phyloP scores from a whole-genome alignment of 2,113 vertebrate species.

The Sebastes schlegelii region DNA sequence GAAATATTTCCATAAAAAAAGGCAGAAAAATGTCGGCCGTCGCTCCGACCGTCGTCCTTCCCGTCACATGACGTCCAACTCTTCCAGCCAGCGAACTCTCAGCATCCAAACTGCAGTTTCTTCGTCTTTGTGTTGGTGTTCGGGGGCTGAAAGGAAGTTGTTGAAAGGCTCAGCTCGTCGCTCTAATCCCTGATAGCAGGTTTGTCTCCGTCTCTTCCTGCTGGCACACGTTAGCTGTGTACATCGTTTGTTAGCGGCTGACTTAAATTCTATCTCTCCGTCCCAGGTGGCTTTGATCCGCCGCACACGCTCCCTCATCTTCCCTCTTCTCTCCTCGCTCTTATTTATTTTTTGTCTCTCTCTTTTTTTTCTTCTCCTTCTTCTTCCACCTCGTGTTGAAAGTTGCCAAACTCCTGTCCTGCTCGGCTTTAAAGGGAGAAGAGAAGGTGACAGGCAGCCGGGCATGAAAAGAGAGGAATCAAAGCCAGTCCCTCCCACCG shows the following conservation, averaged over 20 bases:
- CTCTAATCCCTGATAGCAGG: slow-evolving; percentile 78
- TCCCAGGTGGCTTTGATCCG: slow-evolving; percentile 80
- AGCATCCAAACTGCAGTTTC: slow-evolving; percentile 11
- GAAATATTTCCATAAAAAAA: too few species aligned
- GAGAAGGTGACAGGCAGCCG: slow-evolving; percentile 61
- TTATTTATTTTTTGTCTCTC: slow-evolving; percentile 41
- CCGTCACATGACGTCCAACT: slow-evolving; percentile 18
- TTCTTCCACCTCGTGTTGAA: slow-evolving; percentile 45
- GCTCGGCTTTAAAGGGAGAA: slow-evolving; percentile 43
- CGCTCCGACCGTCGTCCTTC: slow-evolving; percentile 19
- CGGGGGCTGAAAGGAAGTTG: slow-evolving; percentile 58
- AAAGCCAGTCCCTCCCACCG: slow-evolving; percentile 46
- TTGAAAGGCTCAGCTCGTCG: slow-evolving; percentile 58
- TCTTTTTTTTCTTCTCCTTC: background rate
- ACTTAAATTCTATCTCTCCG: slow-evolving; percentile 81
- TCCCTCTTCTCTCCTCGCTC: slow-evolving; percentile 31
- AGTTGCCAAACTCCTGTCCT: slow-evolving; percentile 74
- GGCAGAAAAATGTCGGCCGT: background rate
- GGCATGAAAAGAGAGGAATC: slow-evolving; percentile 51
- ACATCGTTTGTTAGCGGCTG: slow-evolving; percentile 79
- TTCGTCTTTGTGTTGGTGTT: slow-evolving; percentile 57
- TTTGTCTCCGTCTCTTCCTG: slow-evolving; percentile 64
- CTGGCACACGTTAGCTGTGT: slow-evolving; percentile 67
- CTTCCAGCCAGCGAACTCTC: slow-evolving; percentile 24
- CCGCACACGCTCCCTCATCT: slow-evolving; percentile 53